Conservation (phyloP, 2,113 vertebrate genomes). For the Equus przewalskii region DNA sequence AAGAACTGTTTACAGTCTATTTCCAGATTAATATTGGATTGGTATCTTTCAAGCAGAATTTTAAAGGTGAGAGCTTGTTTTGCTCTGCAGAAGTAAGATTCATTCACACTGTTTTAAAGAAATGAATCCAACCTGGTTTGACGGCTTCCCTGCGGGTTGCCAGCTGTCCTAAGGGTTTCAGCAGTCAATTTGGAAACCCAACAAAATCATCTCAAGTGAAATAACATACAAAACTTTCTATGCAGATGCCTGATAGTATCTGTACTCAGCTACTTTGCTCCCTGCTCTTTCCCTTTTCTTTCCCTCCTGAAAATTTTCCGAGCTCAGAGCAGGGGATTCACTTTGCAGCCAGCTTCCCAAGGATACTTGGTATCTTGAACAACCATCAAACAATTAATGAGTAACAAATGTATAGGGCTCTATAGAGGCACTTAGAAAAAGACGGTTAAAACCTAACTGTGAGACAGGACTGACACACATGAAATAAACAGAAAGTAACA, state of each 20-base stretch:
- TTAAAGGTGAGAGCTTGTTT: constrained; percentile 44
- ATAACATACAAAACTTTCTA: neutral
- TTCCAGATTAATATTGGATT: constrained; percentile 62
- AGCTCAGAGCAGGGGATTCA: neutral
- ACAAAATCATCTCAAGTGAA: neutral
- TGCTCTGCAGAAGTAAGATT: constrained; percentile 48
- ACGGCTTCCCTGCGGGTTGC: neutral
- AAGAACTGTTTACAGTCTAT: constrained; percentile 52
- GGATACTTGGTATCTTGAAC: neutral
- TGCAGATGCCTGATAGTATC: neutral
- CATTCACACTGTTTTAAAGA: constrained; percentile 46
- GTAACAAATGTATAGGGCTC: neutral
- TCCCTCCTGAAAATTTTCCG: neutral
- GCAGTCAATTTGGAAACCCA: constrained; percentile 24
- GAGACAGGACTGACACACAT: neutral
- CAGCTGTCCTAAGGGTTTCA: neutral
- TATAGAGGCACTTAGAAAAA: constrained; percentile 20
- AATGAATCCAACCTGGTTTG: constrained; percentile 32
- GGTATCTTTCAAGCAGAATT: constrained; percentile 56
- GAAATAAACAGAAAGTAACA: neutral
- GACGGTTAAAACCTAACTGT: constrained; percentile 4
- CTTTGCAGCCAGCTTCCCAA: neutral
- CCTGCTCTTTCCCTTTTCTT: neutral
- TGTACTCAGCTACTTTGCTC: neutral
- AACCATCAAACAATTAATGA: neutral